Evolutionary conservation across 1,140 invertebrate species (phyloP).

Genomic region (Coenobita brevimanus): DNA sequence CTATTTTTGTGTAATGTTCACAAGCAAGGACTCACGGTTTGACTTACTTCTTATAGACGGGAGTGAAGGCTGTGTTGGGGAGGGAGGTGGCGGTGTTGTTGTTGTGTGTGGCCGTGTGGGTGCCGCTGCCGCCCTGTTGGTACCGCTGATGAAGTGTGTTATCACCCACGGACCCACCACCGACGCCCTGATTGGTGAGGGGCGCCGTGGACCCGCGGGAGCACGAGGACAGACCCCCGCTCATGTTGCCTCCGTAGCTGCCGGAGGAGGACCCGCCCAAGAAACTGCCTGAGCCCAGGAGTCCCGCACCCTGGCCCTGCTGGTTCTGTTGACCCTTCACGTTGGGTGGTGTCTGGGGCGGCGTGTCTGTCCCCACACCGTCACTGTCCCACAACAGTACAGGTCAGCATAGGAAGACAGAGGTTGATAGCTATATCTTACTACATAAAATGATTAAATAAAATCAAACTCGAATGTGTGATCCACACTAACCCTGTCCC

Average conservation of each 20-base stretch:
- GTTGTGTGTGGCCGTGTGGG: conserved; percentile 36
- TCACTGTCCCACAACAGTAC: conserved; percentile 76
- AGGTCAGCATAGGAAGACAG: not conserved
- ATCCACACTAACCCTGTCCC: conserved; percentile 81
- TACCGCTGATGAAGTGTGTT: conserved; percentile 51
- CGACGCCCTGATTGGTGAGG: conserved; percentile 29
- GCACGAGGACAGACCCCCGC: conserved; percentile 60
- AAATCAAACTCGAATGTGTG: no score
- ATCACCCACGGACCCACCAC: conserved; percentile 21
- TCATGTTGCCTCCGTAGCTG: conserved; percentile 68
- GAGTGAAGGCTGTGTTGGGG: conserved; percentile 82
- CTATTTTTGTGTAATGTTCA: no score
- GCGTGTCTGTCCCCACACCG: conserved; percentile 87
- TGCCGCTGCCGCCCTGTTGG: conserved; percentile 34
- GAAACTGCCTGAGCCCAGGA: conserved; percentile 75
- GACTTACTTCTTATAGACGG: conserved; percentile 89
- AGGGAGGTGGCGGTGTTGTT: conserved; percentile 39
- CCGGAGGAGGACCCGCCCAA: conserved; percentile 74
- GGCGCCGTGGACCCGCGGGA: conserved; percentile 63
- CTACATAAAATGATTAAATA: no score
- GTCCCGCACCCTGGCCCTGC: conserved; percentile 77
- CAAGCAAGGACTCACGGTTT: no score
- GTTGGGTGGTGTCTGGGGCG: conserved; percentile 92
- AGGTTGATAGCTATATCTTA: no score
- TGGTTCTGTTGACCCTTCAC: conserved; percentile 84